A percentile compares a stretch with the other conserved stretches of the same genome.
phyloP scores from a whole-genome alignment of 2,113 vertebrate species.

The Sminthopsis crassicaudata region DNA sequence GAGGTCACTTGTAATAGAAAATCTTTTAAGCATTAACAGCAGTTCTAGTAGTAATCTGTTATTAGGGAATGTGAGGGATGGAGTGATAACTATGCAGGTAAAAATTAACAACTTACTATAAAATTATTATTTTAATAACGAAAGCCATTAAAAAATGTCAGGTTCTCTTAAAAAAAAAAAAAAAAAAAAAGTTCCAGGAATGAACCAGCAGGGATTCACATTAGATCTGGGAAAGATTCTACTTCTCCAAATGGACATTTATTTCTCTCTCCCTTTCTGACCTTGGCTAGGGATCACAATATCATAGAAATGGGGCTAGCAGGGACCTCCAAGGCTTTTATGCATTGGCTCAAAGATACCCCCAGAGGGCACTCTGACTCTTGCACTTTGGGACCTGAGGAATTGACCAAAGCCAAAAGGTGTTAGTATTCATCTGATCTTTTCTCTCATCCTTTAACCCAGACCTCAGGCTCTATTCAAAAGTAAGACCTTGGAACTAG shows the following conservation, averaged over 20 bases:
- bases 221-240: neutral
- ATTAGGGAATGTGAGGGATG: neutral
- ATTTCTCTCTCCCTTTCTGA: neutral
- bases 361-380: neutral
- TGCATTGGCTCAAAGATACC: neutral
- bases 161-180: neutral
- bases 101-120: neutral
- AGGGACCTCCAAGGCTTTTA: neutral
- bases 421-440: neutral
- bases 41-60: neutral
- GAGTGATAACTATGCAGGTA: conserved; percentile 1
- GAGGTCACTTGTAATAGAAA: neutral
- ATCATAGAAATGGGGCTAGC: neutral
- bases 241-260: neutral
- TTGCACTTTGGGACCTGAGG: neutral
- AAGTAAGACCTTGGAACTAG: neutral
- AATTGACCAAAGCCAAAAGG: neutral
- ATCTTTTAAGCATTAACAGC: neutral
- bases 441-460: neutral
- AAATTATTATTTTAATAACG: neutral
- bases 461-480: neutral
- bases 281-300: neutral
- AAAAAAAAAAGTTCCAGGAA: neutral
- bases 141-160: neutral
- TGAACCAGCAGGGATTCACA: neutral